These are phyloP conservation scores for Ameiurus melas DNA, from an alignment of 2,113 vertebrate genomes.

Conservation along the genomic window DNA sequence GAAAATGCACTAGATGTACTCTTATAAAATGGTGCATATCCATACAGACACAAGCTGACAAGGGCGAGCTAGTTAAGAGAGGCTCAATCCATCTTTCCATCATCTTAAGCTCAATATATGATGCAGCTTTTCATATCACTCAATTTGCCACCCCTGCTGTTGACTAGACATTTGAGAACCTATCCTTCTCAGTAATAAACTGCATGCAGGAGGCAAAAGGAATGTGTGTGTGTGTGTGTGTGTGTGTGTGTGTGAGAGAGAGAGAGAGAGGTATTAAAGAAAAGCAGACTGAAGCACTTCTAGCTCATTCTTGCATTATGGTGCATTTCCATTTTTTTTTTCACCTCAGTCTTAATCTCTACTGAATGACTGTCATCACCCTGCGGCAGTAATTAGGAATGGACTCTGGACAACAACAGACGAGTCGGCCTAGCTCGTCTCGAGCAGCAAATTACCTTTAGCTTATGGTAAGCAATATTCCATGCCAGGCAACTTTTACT, in stretches of 20 bases:
- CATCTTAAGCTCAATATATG: slow-evolving; percentile 46
- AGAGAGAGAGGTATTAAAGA: slow-evolving; percentile 63
- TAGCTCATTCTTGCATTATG: slow-evolving; percentile 72
- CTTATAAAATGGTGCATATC: background rate
- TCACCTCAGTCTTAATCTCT: slow-evolving; percentile 72
- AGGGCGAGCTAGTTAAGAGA: slow-evolving; percentile 36
- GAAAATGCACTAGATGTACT: background rate
- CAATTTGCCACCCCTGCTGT: slow-evolving; percentile 49
- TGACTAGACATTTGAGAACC: slow-evolving; percentile 55
- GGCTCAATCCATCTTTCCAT: slow-evolving; percentile 37
- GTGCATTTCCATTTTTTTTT: slow-evolving; percentile 71
- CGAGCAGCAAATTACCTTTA: slow-evolving; percentile 78
- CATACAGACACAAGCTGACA: background rate
- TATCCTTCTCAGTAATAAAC: slow-evolving; percentile 61
- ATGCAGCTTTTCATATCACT: slow-evolving; percentile 43
- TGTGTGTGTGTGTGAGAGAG: slow-evolving; percentile 12
- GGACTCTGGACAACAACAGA: slow-evolving; percentile 77
- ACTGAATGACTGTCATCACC: slow-evolving; percentile 76
- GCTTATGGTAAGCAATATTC: slow-evolving; percentile 80
- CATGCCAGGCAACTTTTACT: slow-evolving; percentile 78
- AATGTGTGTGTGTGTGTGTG: background rate
- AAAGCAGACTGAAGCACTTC: slow-evolving; percentile 68
- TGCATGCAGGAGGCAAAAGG: slow-evolving; percentile 44
- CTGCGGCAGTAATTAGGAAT: slow-evolving; percentile 76
- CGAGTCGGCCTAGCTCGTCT: slow-evolving; percentile 70